phyloP scores from a whole-genome alignment of 2,888 invertebrate genomes.

The Metallyticus violacea region DNA sequence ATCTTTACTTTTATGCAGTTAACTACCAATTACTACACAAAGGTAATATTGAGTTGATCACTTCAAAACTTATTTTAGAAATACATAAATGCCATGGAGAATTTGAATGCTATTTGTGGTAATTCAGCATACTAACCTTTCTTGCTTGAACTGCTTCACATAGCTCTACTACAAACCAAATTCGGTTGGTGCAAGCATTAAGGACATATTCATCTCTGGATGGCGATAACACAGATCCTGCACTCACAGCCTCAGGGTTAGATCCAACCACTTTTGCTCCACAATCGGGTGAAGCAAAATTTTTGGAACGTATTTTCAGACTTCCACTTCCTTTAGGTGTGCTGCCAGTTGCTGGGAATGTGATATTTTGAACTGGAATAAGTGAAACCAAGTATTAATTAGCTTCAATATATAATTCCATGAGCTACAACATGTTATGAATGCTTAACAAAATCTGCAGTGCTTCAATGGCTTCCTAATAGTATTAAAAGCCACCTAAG shows the following conservation, averaged over 20 bases:
- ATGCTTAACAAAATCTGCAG: background rate
- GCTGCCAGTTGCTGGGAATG: constrained; percentile 56
- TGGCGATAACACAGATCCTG: constrained; percentile 81
- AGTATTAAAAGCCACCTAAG: background rate
- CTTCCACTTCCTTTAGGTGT: constrained; percentile 48
- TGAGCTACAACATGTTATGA: background rate
- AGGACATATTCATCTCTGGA: constrained; percentile 97
- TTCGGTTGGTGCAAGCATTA: constrained; percentile 88
- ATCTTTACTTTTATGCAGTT: too few relatives aligned
- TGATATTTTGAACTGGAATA: constrained; percentile 58
- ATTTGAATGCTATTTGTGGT: too few relatives aligned
- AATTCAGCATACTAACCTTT: constrained; percentile 49
- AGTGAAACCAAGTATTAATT: background rate
- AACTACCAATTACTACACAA: too few relatives aligned
- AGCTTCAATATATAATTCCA: background rate
- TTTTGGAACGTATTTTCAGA: constrained; percentile 75
- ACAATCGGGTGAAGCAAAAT: constrained; percentile 95
- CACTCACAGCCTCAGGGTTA: constrained; percentile 88
- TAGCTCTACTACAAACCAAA: constrained; percentile 96
- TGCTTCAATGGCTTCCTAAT: background rate
- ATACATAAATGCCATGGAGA: too few relatives aligned
- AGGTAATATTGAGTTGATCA: too few relatives aligned
- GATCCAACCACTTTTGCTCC: constrained; percentile 93
- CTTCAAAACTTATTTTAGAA: too few relatives aligned
- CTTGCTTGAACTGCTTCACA: constrained; percentile 97